Evolutionary conservation across 2,797 vertebrate species (phyloP), one percentile per base, ranked within the genome.

Genomic region (Diglossa cyanea): DNA sequence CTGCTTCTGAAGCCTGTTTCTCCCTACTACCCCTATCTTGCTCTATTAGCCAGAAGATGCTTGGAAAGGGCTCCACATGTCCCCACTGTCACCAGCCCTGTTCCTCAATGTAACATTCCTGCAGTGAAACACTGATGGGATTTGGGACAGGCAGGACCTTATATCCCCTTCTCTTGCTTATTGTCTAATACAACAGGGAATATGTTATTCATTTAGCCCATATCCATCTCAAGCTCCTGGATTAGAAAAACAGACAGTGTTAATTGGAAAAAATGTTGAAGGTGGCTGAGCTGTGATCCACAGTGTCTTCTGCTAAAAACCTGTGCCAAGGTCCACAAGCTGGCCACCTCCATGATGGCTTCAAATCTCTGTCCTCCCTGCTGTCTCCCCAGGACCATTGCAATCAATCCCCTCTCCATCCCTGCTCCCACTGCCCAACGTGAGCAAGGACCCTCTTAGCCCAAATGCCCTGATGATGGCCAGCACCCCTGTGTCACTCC

Each of bases 351-450:
- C 2, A 0, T 28, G 8, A 6, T 33, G 18, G 13, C 28, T 72
- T 78, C 24, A 76, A 33, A 42, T 6, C 8, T n/a, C 21, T 85
- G 8, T 65, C 47, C 25, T n/a, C 20, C 31, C 11, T 35, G 3
- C 21, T 71, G 6, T 57, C 9, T 77, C 21, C 18, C 4, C 18
- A n/a, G n/a, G 11, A 44, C 7, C 35, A 18, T 0, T 50, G 17
- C 17, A 45, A 31, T 50, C 45, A 50, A 51, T 28, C 8, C 4
- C 5, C 9, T 76, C 30, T 66, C 68, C 24, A 20, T 28, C 30
- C 10, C 30, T 67, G 10, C 57, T 86, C 35, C 44, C 7, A 9
- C n/a, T 4, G 1, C 54, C 42, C 48, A 33, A 2, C 0, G 0
- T n/a, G 21, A 37, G 18, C 50, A 75, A 35, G 35, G 45, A 20